A percentile compares a stretch with the other conserved stretches of the same genome.
Evolutionary conservation across 2,888 invertebrate species (phyloP).

Genomic region (Drosophila flavopinicola): DNA sequence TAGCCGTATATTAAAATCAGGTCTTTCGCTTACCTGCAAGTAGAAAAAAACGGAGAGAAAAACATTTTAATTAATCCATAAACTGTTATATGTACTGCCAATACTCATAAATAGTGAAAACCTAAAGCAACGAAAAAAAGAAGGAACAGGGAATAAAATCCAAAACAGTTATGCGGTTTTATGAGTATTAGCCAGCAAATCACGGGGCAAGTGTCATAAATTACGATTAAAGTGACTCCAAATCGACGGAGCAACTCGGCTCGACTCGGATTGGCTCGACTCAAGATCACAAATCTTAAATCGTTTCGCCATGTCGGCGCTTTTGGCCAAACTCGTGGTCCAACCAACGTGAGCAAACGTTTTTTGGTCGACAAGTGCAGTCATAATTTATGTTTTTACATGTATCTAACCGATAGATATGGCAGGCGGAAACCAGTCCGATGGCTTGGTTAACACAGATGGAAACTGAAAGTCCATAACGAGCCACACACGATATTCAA

Average conservation of each 20-base stretch:
- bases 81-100: slow-evolving; percentile 32
- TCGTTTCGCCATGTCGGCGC: slow-evolving; percentile 51
- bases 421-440: slow-evolving; percentile 34
- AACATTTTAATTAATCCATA: slow-evolving; percentile 66
- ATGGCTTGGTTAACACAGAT: slow-evolving; percentile 6
- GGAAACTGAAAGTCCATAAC: slow-evolving; percentile 30
- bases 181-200: slow-evolving; percentile 53
- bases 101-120: slow-evolving; percentile 21
- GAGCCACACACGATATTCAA: not conserved
- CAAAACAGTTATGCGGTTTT: slow-evolving; percentile 25
- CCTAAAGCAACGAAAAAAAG: not conserved
- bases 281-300: slow-evolving; percentile 36
- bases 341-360: slow-evolving; percentile 12
- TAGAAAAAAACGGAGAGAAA: slow-evolving; percentile 43
- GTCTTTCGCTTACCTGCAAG: slow-evolving; percentile 69
- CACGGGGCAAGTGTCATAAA: slow-evolving; percentile 68
- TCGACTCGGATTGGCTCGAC: slow-evolving; percentile 29
- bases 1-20: slow-evolving; percentile 22
- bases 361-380: slow-evolving; percentile 38
- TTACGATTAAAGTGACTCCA: slow-evolving; percentile 45
- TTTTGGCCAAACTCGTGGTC: slow-evolving; percentile 28
- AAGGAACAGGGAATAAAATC: not conserved
- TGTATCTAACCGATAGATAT: slow-evolving; percentile 7
- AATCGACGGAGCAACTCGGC: slow-evolving; percentile 14
- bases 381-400: slow-evolving; percentile 54